Evolutionary conservation across 2,888 invertebrate species (phyloP), one percentile per base, ranked within the genome.

Genomic region (Sinhomidia bicolor): DNA sequence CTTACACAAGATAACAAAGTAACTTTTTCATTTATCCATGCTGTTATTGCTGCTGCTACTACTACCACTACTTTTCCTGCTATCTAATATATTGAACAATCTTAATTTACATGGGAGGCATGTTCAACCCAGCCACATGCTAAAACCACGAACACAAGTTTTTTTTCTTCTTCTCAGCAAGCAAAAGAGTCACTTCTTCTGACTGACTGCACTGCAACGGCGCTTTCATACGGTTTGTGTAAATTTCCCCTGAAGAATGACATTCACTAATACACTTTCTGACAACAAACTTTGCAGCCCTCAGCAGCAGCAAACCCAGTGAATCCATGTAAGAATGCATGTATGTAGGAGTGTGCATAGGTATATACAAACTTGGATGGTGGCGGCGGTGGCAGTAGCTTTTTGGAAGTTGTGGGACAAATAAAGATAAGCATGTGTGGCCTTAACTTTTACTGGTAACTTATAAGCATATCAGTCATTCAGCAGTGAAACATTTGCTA

Each of bases 361-460:
- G n/a, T n/a, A n/a, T n/a, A n/a, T n/a, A n/a, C n/a, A n/a, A n/a
- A n/a, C n/a, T n/a, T n/a, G n/a, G n/a, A 71, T 71, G 44, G 20
- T 12, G 23, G 71, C 23, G 10, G 41, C 44, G n/a, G 17, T 36
- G 6, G 17, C 29, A 71, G 44, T 71, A 71, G 60, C 60, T 60
- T 51, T 17, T 36, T 65, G 65, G 65, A n/a, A 36, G 65, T 71
- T 44, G 41, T 41, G 23, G 44, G 41, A 41, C 41, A 71, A 71
- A 71, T 71, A 71, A 71, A 71, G 71, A 71, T 71, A 71, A 71
- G 71, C 71, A 71, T 71, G 44, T 71, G 17, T 44, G 71, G 71
- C 29, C 41, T 20, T 71, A 41, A 41, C 41, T 7, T 10, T 10
- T 36, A 36, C 36, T 57, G n/a, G 14, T 32, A 65, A 65, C 65